Evolutionary conservation across 2,113 vertebrate species (phyloP).

Genomic region (Neolamprologus modestus): DNA sequence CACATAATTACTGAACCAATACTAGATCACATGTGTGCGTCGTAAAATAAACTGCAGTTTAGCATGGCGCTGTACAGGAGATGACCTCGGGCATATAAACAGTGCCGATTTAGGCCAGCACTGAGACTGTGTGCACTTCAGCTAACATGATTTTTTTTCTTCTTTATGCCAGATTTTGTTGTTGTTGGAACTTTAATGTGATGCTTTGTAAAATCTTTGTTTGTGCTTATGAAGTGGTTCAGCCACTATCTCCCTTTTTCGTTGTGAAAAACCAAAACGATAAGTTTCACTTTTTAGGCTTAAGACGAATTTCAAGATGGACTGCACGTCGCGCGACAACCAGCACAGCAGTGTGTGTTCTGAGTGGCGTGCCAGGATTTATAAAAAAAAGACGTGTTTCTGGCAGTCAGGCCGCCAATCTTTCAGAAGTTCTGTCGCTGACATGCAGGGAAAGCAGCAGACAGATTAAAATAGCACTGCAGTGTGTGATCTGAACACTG

Average conservation of each 20-base stretch:
- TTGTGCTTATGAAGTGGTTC: neutral
- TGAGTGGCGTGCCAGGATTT: neutral
- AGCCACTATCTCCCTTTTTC: neutral
- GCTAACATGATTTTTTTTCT: neutral
- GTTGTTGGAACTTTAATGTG: neutral
- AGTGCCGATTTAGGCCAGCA: neutral
- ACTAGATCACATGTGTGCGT: conserved; percentile 50
- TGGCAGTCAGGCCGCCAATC: neutral
- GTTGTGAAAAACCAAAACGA: neutral
- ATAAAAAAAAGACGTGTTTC: neutral
- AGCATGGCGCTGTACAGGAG: conserved; percentile 14
- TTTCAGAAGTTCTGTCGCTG: neutral
- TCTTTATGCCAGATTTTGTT: neutral
- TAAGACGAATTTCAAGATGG: neutral
- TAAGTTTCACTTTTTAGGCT: neutral
- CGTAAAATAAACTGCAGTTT: conserved; percentile 54
- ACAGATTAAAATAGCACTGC: neutral
- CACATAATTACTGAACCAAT: conserved; percentile 57
- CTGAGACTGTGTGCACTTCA: neutral
- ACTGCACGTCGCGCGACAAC: neutral
- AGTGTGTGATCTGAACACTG: conserved; percentile 1
- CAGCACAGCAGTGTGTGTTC: neutral
- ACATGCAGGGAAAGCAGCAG: neutral
- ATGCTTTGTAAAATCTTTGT: neutral
- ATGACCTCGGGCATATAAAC: conserved; percentile 30